Base-by-base conservation (phyloP, 2,113 vertebrate genomes). In the Sorex fumeus region DNA sequence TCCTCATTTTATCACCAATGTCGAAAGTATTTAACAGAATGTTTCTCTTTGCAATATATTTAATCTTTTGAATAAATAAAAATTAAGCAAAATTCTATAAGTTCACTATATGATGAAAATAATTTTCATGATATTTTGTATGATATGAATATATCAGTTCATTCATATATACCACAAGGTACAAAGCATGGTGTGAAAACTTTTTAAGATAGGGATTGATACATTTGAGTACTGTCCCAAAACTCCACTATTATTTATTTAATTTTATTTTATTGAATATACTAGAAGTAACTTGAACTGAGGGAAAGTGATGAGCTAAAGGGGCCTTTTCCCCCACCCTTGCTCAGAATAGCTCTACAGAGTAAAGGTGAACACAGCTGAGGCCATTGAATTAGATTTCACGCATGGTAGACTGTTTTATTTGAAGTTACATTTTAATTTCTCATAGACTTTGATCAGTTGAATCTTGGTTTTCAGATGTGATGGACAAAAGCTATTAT, bases 381-480 rank as follows among this genome's bases (percentile, higher is more conserved):
- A 84, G 3, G 13, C 47, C 76, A 86, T n/a, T 8, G 10, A 76
- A 12, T 40, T 27, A 88, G 80, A 71, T 87, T 91, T 50, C 40
- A 84, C 27, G 34, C 36, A 62, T 2, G 19, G 43, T 83, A 85
- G 74, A 92, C 67, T 96, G 78, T 97, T 97, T 97, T 94, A 97
- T 93, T 88, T 97, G 91, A 96, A 96, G 97, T 98, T 98, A 97
- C 97, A 97, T 90, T 98, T 97, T 97, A 97, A 98, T 98, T 98
- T 97, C 94, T 96, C 92, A 93, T 96, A 97, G 97, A 98, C 97
- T 98, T 98, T 98, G 97, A 97, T 97, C 97, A 95, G 96, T 95
- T 96, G 95, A 96, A 97, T 97, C 97, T 98, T 95, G 92, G 96
- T 96, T 98, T 98, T 98, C 97, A 97, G 96, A 97, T 96, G 94